Conservation (phyloP, 2,113 vertebrate genomes). For the Xenopus tropicalis region DNA sequence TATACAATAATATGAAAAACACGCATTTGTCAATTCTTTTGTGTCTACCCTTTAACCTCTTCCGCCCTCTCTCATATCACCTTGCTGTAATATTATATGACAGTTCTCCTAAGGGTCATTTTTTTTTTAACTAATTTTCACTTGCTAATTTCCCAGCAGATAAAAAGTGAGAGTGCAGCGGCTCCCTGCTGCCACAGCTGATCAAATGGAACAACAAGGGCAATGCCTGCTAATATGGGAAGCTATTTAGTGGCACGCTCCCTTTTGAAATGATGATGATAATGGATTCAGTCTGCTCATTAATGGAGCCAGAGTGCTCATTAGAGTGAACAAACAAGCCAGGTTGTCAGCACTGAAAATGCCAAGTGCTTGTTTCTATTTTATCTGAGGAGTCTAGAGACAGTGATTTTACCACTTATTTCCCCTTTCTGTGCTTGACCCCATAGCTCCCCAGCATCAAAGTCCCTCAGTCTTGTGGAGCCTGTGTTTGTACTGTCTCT, state of each 20-base stretch:
- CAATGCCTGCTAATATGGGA: conserved; percentile 92
- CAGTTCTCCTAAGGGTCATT: conserved; percentile 61
- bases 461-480: conserved; percentile 71
- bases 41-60: conserved; percentile 21
- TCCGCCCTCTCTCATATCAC: conserved; percentile 48
- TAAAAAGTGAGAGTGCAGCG: conserved; percentile 65
- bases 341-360: conserved; percentile 94
- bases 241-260: conserved; percentile 93
- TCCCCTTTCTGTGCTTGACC: conserved; percentile 82
- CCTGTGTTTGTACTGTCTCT: conserved; percentile 71
- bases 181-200: conserved; percentile 89
- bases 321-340: conserved; percentile 99
- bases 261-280: conserved; percentile 99
- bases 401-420: conserved; percentile 94
- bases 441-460: conserved; percentile 79
- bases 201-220: conserved; percentile 97
- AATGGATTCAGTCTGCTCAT: conserved; percentile 99
- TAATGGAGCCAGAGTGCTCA: conserved; percentile 99
- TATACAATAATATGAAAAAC: background rate
- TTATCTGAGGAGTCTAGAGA: conserved; percentile 94
- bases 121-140: conserved; percentile 66
- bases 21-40: conserved; percentile 37
- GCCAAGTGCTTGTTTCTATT: conserved; percentile 98
- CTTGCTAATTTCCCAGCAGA: conserved; percentile 64
- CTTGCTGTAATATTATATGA: conserved; percentile 54